These are phyloP conservation scores for Etheostoma perlongum DNA, from an alignment of 2,797 vertebrate species.

Conservation along the genomic window DNA sequence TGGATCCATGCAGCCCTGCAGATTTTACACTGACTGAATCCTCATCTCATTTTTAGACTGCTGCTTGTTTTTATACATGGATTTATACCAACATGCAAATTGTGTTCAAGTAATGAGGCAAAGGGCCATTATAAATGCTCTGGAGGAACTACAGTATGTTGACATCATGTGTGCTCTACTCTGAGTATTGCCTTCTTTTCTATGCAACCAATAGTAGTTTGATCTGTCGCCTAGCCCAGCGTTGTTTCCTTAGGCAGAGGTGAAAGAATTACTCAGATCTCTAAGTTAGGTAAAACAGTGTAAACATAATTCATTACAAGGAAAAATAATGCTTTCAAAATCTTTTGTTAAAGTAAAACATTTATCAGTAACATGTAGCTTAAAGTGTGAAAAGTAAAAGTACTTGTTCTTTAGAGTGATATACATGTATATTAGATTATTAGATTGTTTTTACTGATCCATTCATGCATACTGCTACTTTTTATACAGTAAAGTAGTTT, in stretches of 20 bases:
- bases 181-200: neutral
- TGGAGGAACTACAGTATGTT: neutral
- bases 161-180: neutral
- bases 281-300: neutral
- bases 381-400: too few species aligned
- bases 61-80: slow-evolving; percentile 1
- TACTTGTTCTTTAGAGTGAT: too few species aligned
- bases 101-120: slow-evolving; percentile 15
- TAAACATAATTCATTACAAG: too few species aligned
- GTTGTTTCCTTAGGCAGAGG: neutral
- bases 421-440: too few species aligned
- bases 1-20: slow-evolving; percentile 34
- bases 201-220: slow-evolving; percentile 23
- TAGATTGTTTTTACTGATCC: too few species aligned
- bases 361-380: too few species aligned
- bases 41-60: slow-evolving; percentile 22
- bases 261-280: neutral
- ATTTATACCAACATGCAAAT: slow-evolving; percentile 34
- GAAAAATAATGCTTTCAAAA: too few species aligned
- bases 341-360: too few species aligned
- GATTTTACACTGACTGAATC: slow-evolving; percentile 33
- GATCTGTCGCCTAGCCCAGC: neutral
- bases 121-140: neutral
- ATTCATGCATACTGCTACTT: too few species aligned
- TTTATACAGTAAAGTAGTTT: too few species aligned